Conservation (phyloP, 2,113 vertebrate genomes). For the Paedocypris sp. region DNA sequence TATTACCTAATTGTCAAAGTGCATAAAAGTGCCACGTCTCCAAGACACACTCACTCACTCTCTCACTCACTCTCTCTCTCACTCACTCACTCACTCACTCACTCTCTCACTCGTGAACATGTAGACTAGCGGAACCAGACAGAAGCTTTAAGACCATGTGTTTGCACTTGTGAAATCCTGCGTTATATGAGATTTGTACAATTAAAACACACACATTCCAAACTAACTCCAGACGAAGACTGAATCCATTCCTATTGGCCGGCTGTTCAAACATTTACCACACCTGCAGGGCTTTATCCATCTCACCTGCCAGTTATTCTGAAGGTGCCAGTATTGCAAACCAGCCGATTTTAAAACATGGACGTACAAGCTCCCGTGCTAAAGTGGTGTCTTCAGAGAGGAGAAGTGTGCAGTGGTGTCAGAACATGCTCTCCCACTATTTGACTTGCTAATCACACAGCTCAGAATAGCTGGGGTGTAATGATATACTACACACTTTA, state of each 20-base stretch:
- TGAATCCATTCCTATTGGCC: too few relatives aligned
- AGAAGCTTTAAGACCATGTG: background rate
- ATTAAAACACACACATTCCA: too few relatives aligned
- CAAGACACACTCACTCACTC: constrained; percentile 24
- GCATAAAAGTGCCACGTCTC: too few relatives aligned
- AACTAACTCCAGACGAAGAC: too few relatives aligned
- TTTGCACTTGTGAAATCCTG: constrained; percentile 17
- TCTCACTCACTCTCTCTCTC: constrained; percentile 1
- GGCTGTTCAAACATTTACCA: too few relatives aligned
- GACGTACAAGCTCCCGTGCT: too few relatives aligned
- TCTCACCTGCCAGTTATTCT: too few relatives aligned
- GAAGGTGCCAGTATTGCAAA: too few relatives aligned
- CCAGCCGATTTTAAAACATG: too few relatives aligned
- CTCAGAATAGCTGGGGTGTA: constrained; percentile 1
- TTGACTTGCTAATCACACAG: constrained; percentile 6
- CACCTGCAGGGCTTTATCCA: too few relatives aligned
- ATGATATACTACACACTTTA: constrained; percentile 4
- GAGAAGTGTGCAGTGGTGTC: background rate
- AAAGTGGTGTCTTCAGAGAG: too few relatives aligned
- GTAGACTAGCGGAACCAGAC: constrained; percentile 5
- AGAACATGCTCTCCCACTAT: background rate
- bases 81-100: constrained; percentile 9
- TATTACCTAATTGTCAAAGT: too few relatives aligned
- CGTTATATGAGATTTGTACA: background rate
- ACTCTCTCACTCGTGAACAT: constrained; percentile 3